Base-by-base conservation (phyloP, 2,797 vertebrate genomes). In the Rhinogobio ventralis region DNA sequence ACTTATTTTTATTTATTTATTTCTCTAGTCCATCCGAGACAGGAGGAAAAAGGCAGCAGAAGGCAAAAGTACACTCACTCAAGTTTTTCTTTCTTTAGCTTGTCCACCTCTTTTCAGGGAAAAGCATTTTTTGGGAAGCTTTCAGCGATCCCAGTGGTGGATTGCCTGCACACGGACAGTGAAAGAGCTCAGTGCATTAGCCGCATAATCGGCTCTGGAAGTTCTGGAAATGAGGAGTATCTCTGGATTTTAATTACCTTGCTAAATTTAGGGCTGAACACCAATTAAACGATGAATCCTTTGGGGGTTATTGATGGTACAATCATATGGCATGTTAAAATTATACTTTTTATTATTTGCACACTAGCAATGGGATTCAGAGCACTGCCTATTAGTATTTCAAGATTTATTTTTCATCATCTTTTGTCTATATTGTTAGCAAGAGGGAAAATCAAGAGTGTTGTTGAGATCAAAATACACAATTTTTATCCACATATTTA, bases 1-100 rank as follows among this genome's bases (percentile, higher is more conserved):
- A 89, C 88, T 92, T 91, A 88, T 90, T 94, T 71, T 84, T 88
- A 79, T 89, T 93, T 91, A 88, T 92, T 94, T 93, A 91, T 94
- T 94, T 93, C 92, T 91, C 89, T 89, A 89, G 88, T 49, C 87
- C 88, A 74, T 86, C 79, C 81, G 83, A 89, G 92, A 87, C 85
- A 15, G 78, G 87, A 89, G 88, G 88, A 25, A 33, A 87, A 81
- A 60, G 76, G 90, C 87, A 55, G 75, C 64, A 85, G 57, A 55
- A 71, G 28, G 67, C 64, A 80, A 86, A 84, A 75, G 79, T 64
- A 83, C 85, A 86, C 83, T 85, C 90, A 87, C 81, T 53, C 53
- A 8, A 39, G 76, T 74, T 82, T 74, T 72, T 39, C 33, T 36
- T 72, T 67, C 53, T 66, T 75, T 72, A 30, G 49, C 62, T 81